Evolutionary conservation across 64 coral and sea anemone species (phyloP), one percentile per base, ranked within the genome.

Genomic region (Acropora tenuis): DNA sequence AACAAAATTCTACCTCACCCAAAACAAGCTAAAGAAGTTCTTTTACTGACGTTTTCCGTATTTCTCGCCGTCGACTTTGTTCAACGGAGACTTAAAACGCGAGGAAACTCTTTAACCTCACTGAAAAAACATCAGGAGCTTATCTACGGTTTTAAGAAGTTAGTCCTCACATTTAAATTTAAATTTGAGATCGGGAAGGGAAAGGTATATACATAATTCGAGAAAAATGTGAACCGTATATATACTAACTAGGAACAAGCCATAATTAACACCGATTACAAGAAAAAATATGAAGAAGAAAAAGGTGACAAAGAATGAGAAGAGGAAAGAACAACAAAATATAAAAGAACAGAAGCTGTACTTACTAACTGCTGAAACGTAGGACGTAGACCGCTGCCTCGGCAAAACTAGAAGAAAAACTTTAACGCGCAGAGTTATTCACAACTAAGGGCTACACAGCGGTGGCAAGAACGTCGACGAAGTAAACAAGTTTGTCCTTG

Each of bases 401-500:
- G 4, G 16, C 18, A 7, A 69, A 18, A 48, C 82, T 43, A 19
- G 16, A 58, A 45, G 80, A 5, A 43, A 19, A 20, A 19, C 68
- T 8, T 20, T 71, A n/a, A 40, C 68, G 18, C n/a, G 17, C 44
- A 17, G 46, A 80, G 18, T 48, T 4, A 43, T 17, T 78, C 17
- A 13, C 17, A 48, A 78, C 46, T 63, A 63, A 63, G 60, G 13
- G 13, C 60, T 63, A 8, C 48, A 46, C 45, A 19, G 75, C 52
- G 4, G 52, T 10, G 10, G 52, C 10, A 10, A 55, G 10, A 61
- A 6, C 18, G 82, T 30, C 30, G 82, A 84, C 43, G 43, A 69
- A 84, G 48, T 69, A 84, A 84, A 49, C 82, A 84, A 69, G 10
- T n/a, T 69, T 46, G 30, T 30, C 30, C 30, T 18, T 43, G 41